phyloP scores from a whole-genome alignment of 1,140 invertebrate genomes.

The Portunus trituberculatus region DNA sequence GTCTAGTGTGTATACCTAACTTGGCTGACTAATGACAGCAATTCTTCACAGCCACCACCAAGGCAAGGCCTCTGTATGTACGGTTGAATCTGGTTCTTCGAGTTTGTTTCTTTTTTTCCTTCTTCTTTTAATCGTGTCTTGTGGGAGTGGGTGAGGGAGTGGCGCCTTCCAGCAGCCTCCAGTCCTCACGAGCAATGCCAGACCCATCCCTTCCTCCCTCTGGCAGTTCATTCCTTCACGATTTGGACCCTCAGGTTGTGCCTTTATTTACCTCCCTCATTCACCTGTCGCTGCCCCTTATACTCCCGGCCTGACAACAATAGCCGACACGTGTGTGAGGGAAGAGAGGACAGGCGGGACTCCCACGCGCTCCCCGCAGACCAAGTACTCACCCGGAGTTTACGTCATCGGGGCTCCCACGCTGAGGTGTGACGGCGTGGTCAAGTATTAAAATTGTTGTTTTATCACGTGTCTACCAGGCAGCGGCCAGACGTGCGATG shows the following conservation, averaged over 20 bases:
- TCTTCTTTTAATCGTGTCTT: too few relatives aligned
- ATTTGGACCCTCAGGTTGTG: neutral
- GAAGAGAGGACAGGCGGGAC: neutral
- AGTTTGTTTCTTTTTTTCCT: too few relatives aligned
- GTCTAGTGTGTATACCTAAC: too few relatives aligned
- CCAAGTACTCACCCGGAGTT: slow-evolving; percentile 33
- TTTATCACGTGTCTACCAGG: slow-evolving; percentile 36
- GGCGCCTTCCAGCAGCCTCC: neutral
- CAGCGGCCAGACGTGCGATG: slow-evolving; percentile 31
- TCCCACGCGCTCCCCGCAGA: neutral
- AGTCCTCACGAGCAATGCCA: neutral
- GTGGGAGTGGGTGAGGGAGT: neutral
- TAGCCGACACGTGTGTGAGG: neutral
- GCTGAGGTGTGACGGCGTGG: neutral
- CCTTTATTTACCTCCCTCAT: neutral
- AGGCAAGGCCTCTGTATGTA: too few relatives aligned
- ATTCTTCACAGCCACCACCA: too few relatives aligned
- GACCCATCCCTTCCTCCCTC: neutral
- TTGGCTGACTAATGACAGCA: too few relatives aligned
- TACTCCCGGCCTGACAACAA: neutral
- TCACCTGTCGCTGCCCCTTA: neutral
- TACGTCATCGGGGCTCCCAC: slow-evolving; percentile 45
- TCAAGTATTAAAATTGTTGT: slow-evolving; percentile 26
- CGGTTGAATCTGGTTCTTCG: too few relatives aligned
- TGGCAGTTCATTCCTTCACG: neutral